Conservation (phyloP, 2,113 vertebrate genomes). For the Entelurus aequoreus region DNA sequence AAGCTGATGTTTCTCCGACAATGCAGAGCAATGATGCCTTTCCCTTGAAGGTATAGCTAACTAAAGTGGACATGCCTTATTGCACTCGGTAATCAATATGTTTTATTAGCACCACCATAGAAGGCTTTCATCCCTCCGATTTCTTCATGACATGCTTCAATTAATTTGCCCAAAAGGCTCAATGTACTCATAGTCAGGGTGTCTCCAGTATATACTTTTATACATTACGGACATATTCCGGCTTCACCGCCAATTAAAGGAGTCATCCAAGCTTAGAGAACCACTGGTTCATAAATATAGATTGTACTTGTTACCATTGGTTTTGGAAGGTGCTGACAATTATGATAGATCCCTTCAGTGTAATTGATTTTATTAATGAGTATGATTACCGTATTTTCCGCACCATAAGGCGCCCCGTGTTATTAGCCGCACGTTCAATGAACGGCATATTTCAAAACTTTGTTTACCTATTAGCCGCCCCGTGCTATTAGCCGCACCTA, state of each 20-base stretch:
- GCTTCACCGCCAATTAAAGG: slow-evolving; percentile 27
- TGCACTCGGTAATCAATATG: slow-evolving; percentile 67
- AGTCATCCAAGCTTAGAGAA: neutral
- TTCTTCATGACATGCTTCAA: slow-evolving; percentile 36
- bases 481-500: too few relatives aligned
- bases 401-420: slow-evolving; percentile 18
- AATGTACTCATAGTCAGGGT: slow-evolving; percentile 19
- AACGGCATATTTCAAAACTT: too few relatives aligned
- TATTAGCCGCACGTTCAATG: too few relatives aligned
- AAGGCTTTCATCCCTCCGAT: slow-evolving; percentile 41
- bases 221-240: slow-evolving; percentile 55
- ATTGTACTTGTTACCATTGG: slow-evolving; percentile 4
- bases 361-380: slow-evolving; percentile 43
- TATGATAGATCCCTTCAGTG: slow-evolving; percentile 23
- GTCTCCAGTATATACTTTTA: neutral
- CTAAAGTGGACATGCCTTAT: slow-evolving; percentile 42
- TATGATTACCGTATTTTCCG: slow-evolving; percentile 26
- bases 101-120: slow-evolving; percentile 62
- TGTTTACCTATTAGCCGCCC: too few relatives aligned
- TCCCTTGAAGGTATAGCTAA: too few relatives aligned
- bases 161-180: slow-evolving; percentile 45
- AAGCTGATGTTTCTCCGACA: too few relatives aligned
- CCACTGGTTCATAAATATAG: slow-evolving; percentile 14
- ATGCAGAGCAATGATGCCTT: too few relatives aligned
- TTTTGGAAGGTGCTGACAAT: slow-evolving; percentile 35